Conservation (phyloP, 2,888 invertebrate species). For the Xestia ashworthii region DNA sequence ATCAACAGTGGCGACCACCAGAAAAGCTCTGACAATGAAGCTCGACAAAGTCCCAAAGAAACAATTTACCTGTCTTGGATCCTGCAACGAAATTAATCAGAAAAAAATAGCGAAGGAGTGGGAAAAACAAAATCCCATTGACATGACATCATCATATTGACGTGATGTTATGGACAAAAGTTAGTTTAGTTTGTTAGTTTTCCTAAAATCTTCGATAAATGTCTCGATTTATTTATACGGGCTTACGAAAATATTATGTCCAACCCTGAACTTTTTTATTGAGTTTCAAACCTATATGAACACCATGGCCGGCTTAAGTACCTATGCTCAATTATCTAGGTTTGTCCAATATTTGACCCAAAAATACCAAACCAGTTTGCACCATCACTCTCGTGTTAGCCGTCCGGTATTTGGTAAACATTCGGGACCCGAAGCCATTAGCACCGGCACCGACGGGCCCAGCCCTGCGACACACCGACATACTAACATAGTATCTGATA, state of each 20-base stretch:
- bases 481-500: conserved; percentile 65
- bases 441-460: conserved; percentile 49
- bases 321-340: not conserved
- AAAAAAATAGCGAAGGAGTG: too few species aligned
- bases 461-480: conserved; percentile 74
- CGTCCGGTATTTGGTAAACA: conserved; percentile 57
- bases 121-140: too few species aligned
- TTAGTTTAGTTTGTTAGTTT: not conserved
- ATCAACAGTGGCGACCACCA: too few species aligned
- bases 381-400: conserved; percentile 22
- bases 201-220: not conserved
- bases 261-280: not conserved
- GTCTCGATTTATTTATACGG: not conserved
- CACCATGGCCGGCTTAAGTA: not conserved
- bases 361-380: conserved; percentile 57
- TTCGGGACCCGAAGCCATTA: conserved; percentile 65
- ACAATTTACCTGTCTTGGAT: too few species aligned
- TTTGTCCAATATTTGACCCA: conserved; percentile 34
- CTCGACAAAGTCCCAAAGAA: too few species aligned
- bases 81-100: too few species aligned
- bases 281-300: not conserved
- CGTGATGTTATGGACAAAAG: not conserved
- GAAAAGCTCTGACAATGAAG: too few species aligned
- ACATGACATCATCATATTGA: too few species aligned
- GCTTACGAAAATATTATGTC: not conserved